Evolutionary conservation across 2,888 invertebrate species (phyloP).

Genomic region (Tetragnatha montana): DNA sequence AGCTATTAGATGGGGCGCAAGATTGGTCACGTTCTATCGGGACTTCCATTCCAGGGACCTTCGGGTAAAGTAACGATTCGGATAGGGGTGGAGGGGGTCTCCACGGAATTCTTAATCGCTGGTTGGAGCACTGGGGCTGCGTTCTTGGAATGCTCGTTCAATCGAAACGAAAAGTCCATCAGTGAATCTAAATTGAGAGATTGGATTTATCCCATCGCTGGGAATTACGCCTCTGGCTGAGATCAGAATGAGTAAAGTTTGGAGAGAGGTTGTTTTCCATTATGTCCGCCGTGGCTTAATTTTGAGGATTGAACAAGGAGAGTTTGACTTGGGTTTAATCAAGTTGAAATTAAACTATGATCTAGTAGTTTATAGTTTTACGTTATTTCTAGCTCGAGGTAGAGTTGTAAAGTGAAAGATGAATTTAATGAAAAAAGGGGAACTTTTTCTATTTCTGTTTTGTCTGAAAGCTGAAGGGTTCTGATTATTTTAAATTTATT

Average conservation of each 20-base stretch:
- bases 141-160: neutral
- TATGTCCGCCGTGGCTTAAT: too few species aligned
- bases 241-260: neutral
- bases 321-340: too few species aligned
- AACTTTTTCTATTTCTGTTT: too few species aligned
- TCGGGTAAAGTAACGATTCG: slow-evolving; percentile 20
- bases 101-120: slow-evolving; percentile 32
- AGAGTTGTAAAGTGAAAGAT: neutral
- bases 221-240: neutral
- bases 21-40: slow-evolving; percentile 48
- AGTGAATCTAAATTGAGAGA: slow-evolving; percentile 31
- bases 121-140: neutral
- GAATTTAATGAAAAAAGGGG: too few species aligned
- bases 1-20: slow-evolving; percentile 32
- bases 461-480: too few species aligned
- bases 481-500: too few species aligned
- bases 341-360: too few species aligned
- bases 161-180: neutral
- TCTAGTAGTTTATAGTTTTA: too few species aligned
- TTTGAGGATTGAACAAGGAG: too few species aligned
- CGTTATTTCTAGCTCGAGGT: neutral
- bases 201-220: slow-evolving; percentile 4
- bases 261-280: too few species aligned
- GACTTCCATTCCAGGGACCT: slow-evolving; percentile 3
- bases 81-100: slow-evolving; percentile 5